Base-by-base conservation (phyloP, 2,888 invertebrate genomes). In the Frankliniella fusca region DNA sequence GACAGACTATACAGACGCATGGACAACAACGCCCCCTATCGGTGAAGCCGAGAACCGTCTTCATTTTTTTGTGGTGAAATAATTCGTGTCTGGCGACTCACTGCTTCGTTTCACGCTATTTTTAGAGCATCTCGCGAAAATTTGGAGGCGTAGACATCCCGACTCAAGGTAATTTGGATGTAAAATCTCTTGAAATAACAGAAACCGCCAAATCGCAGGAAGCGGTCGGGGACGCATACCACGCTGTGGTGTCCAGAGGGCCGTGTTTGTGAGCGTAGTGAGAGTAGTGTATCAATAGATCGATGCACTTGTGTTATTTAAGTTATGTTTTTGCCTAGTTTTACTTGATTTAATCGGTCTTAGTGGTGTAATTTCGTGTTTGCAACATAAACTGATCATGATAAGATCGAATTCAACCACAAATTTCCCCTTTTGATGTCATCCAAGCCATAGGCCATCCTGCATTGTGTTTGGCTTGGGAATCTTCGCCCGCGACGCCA, bases 271-370 rank as follows among this genome's bases (percentile, higher is more conserved):
- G 70, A 76, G 70, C 70, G 70, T 76, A 76, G 70, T 76, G 70
- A 76, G 70, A 76, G 70, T 76, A 76, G 70, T 76, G 70, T 76
- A 76, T 76, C 70, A 76, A 76, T 76, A 76, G 70, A 76, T 76
- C 70, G 70, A 76, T 76, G 70, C 70, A 76, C 70, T 76, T 76
- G 70, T 76, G 70, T 76, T 76, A 76, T 76, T 76, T 76, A 23
- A 23, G 70, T 76, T 76, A 76, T 76, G 70, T 76, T 76, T 76
- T 76, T 23, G 23, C 70, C 70, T 76, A 76, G 70, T 76, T 76
- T 76, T 76, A 76, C 70, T 76, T 76, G 70, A 27, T 76, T 76
- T 76, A 27, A 76, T 23, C 8, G 70, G 27, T 10, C 12, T 12
- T 23, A 76, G 70, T 76, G 70, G 27, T 27, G 70, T 23, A 27